phyloP scores from a whole-genome alignment of 2,888 invertebrate genomes.

The Eupithecia subumbrata region DNA sequence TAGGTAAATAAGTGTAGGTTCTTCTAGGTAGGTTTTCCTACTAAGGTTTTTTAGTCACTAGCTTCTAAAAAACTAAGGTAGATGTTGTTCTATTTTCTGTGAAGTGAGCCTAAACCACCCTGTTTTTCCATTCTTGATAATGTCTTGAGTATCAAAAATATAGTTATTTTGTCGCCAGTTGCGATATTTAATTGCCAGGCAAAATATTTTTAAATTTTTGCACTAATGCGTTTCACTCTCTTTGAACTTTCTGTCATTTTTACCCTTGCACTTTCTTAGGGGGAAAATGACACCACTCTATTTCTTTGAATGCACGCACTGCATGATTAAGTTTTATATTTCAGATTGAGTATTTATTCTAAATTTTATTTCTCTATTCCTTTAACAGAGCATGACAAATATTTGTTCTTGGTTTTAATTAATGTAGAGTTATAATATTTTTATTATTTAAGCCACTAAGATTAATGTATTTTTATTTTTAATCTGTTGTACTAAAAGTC shows the following conservation, averaged over 20 bases:
- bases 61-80: conserved; percentile 16
- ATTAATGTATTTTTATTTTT: not conserved
- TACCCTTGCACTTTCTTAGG: not conserved
- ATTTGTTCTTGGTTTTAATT: not conserved
- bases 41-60: not conserved
- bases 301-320: not conserved
- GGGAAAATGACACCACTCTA: not conserved
- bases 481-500: not conserved
- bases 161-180: conserved; percentile 46
- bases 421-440: not conserved
- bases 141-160: not conserved
- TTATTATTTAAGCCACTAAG: not conserved
- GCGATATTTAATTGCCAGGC: conserved; percentile 35
- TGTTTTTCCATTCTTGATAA: conserved; percentile 51
- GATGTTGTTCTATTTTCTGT: conserved; percentile 34
- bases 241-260: conserved; percentile 3
- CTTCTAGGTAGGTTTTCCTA: conserved; percentile 13
- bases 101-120: conserved; percentile 65
- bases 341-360: not conserved
- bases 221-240: conserved; percentile 18
- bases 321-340: not conserved
- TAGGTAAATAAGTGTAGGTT: not conserved
- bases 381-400: not conserved
- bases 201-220: conserved; percentile 19
- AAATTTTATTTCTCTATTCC: not conserved